phyloP scores from a whole-genome alignment of 2,113 vertebrate species.

The Otus sunia region DNA sequence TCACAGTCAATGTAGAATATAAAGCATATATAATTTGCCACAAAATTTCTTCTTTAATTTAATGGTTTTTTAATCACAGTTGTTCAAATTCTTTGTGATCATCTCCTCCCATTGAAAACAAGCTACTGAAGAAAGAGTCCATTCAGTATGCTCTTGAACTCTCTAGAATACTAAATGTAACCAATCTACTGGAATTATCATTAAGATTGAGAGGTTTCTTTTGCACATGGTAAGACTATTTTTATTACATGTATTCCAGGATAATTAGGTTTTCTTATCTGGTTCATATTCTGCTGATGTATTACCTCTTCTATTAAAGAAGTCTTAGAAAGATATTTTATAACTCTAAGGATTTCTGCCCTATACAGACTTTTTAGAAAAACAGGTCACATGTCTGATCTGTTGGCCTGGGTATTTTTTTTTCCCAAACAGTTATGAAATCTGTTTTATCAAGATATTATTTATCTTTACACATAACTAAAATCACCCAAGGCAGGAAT shows the following conservation, averaged over 20 bases:
- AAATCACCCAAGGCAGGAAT: background rate
- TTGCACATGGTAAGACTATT: background rate
- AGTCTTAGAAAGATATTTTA: background rate
- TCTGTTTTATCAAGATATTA: background rate
- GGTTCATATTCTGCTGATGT: background rate
- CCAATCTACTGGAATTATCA: background rate
- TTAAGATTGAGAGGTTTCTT: background rate
- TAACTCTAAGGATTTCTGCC: background rate
- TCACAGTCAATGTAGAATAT: background rate
- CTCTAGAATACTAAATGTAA: background rate
- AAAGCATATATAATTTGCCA: background rate
- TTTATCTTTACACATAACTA: background rate
- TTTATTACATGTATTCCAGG: background rate
- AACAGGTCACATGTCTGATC: background rate
- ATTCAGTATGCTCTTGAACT: background rate
- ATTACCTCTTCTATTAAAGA: background rate
- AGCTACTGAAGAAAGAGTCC: background rate
- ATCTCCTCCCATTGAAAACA: background rate
- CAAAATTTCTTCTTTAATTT: background rate
- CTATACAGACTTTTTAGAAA: background rate
- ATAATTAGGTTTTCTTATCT: background rate
- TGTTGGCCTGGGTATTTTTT: fast-evolving
- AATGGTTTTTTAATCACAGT: background rate
- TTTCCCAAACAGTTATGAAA: background rate
- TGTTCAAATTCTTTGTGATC: background rate